These are phyloP conservation scores for Synanthedon andrenaeformis DNA, from an alignment of 2,888 invertebrate genomes.

Conservation along the genomic window DNA sequence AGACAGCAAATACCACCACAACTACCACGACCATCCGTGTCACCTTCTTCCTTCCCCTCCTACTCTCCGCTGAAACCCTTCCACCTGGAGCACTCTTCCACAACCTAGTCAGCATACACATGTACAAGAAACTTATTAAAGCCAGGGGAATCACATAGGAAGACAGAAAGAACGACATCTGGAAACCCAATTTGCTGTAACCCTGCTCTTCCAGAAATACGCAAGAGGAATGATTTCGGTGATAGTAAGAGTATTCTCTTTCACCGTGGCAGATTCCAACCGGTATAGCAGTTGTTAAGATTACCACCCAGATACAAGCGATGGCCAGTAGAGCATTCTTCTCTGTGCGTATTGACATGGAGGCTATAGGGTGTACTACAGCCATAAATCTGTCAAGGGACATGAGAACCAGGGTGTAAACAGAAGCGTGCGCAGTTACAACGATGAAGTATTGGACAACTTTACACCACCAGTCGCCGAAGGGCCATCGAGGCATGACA, in stretches of 20 bases:
- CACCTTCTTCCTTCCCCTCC: constrained; percentile 87
- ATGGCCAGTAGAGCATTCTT: constrained; percentile 84
- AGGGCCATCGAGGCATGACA: constrained; percentile 89
- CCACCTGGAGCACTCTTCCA: constrained; percentile 89
- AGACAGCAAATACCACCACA: constrained; percentile 91
- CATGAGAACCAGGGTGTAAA: constrained; percentile 94
- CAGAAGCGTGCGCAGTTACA: constrained; percentile 92
- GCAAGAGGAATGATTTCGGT: constrained; percentile 76
- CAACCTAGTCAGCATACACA: constrained; percentile 88
- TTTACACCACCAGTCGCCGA: constrained; percentile 91
- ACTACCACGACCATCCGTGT: constrained; percentile 93
- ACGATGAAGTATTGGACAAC: constrained; percentile 92
- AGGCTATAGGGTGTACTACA: constrained; percentile 91
- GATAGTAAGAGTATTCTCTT: constrained; percentile 74
- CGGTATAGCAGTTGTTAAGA: constrained; percentile 82
- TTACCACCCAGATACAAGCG: constrained; percentile 83
- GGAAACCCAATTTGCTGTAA: constrained; percentile 73
- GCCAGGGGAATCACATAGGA: constrained; percentile 91
- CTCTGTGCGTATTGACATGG: constrained; percentile 87
- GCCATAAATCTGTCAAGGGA: constrained; percentile 92
- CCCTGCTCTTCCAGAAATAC: constrained; percentile 74
- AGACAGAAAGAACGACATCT: constrained; percentile 87
- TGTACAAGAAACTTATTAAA: constrained; percentile 87
- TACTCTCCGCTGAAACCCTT: constrained; percentile 82
- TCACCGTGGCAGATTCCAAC: constrained; percentile 83